These are phyloP conservation scores for Halichoerus grypus DNA, from an alignment of 2,113 vertebrate species.

Conservation along the genomic window DNA sequence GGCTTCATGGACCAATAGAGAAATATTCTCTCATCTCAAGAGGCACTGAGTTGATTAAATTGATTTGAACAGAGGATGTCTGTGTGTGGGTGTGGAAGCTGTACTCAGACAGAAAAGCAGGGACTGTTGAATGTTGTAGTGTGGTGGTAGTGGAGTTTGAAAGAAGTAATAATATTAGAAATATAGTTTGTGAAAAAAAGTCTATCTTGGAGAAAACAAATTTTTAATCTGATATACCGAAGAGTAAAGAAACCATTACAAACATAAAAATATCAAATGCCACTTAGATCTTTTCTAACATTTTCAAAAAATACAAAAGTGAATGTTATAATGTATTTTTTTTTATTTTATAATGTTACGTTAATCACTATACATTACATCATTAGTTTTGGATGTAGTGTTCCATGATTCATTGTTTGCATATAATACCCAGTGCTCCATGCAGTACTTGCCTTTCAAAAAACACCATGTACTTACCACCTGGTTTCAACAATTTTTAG, in stretches of 20 bases:
- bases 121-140: neutral
- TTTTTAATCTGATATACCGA: neutral
- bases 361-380: no score
- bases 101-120: neutral
- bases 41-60: neutral
- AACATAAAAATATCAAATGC: neutral
- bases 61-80: neutral
- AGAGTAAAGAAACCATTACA: neutral
- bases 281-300: neutral
- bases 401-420: no score
- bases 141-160: neutral
- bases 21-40: neutral
- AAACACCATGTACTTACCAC: neutral
- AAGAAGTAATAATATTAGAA: neutral
- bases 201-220: neutral
- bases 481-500: neutral
- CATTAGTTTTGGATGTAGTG: no score
- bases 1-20: rapidly evolving
- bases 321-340: neutral
- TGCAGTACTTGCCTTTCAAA: neutral
- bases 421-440: no score
- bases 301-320: neutral
- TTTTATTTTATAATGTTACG: no score
- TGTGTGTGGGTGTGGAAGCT: rapidly evolving
- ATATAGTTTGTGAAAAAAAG: neutral